phyloP scores from a whole-genome alignment of 2,888 invertebrate genomes.

The Cheilosia urbana region DNA sequence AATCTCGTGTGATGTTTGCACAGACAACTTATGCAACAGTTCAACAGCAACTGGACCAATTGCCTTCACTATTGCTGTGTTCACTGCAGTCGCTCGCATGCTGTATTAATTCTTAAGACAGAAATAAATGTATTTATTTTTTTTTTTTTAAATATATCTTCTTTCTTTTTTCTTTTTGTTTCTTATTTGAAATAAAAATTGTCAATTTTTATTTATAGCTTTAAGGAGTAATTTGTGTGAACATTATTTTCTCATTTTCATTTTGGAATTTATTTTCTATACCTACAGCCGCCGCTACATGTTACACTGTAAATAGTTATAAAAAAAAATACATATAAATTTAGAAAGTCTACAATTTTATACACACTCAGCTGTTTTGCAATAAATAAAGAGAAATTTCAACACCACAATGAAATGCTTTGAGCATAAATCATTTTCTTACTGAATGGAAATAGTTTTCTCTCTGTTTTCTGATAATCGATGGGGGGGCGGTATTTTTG shows the following conservation, averaged over 20 bases:
- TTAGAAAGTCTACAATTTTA: slow-evolving; percentile 43
- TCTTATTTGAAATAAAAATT: slow-evolving; percentile 43
- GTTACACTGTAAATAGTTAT: slow-evolving; percentile 64
- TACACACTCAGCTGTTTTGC: slow-evolving; percentile 41
- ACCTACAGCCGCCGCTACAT: slow-evolving; percentile 58
- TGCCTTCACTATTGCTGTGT: slow-evolving; percentile 78
- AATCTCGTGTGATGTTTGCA: slow-evolving; percentile 81
- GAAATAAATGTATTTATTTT: slow-evolving; percentile 56
- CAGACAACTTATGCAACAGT: slow-evolving; percentile 80
- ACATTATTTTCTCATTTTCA: slow-evolving; percentile 5
- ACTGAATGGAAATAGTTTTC: not conserved
- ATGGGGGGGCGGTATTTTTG: not conserved
- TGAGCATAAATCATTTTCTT: not conserved
- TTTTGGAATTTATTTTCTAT: slow-evolving; percentile 11
- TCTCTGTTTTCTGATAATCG: not conserved
- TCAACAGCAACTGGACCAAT: slow-evolving; percentile 79
- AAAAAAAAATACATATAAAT: slow-evolving; percentile 11
- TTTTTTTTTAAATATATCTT: slow-evolving; percentile 31
- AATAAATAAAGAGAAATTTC: slow-evolving; percentile 35
- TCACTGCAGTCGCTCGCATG: slow-evolving; percentile 80
- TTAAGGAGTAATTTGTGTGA: slow-evolving; percentile 17
- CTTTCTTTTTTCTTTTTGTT: slow-evolving; percentile 20
- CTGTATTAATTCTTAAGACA: slow-evolving; percentile 78
- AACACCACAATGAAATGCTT: slow-evolving; percentile 9
- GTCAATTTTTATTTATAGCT: slow-evolving; percentile 59